Evolutionary conservation across 1,140 invertebrate genomes (phyloP).

Genomic region (Pantala flavescens): DNA sequence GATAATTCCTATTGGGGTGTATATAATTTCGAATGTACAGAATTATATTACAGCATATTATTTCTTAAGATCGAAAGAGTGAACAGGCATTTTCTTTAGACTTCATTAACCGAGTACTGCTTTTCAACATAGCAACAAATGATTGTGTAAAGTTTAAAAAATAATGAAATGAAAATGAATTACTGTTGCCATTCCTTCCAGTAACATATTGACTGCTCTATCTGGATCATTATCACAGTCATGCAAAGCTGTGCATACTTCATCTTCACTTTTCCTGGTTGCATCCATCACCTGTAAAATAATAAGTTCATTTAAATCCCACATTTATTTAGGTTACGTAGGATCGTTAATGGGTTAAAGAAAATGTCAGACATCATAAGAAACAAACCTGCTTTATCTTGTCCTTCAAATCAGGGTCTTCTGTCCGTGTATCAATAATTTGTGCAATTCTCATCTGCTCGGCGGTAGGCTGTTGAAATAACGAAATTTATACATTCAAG

Average conservation of each 20-base stretch:
- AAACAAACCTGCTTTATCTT: slow-evolving; percentile 50
- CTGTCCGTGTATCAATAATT: slow-evolving; percentile 53
- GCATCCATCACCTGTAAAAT: slow-evolving; percentile 56
- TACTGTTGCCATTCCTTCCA: slow-evolving; percentile 54
- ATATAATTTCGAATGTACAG: too few species aligned
- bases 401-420: slow-evolving; percentile 53
- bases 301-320: not conserved
- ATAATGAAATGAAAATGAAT: not conserved
- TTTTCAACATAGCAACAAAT: too few species aligned
- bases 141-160: too few species aligned
- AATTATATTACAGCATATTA: too few species aligned
- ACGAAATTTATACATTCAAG: not conserved
- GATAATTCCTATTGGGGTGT: too few species aligned
- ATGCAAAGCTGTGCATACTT: slow-evolving; percentile 69
- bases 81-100: too few species aligned
- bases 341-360: too few species aligned
- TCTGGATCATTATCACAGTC: slow-evolving; percentile 69
- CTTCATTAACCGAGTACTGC: too few species aligned
- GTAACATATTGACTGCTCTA: slow-evolving; percentile 60
- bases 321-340: not conserved
- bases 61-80: too few species aligned
- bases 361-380: not conserved
- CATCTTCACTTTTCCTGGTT: slow-evolving; percentile 67
- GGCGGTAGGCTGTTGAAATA: slow-evolving; percentile 34
- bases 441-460: slow-evolving; percentile 57